These are phyloP conservation scores for Ophonus ardosiacus DNA, from an alignment of 2,888 invertebrate species.

Conservation along the genomic window DNA sequence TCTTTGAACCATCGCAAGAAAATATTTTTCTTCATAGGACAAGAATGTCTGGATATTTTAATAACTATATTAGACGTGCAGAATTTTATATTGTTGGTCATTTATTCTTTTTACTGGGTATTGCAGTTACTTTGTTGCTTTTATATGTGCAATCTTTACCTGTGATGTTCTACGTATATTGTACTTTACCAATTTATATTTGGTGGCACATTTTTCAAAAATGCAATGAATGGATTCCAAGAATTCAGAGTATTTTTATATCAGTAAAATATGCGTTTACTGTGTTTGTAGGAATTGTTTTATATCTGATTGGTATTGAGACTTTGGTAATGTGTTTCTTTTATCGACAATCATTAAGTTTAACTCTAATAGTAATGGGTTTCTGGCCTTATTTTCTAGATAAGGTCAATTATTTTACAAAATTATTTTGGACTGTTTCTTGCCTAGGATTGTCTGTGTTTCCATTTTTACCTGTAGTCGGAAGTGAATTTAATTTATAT, in stretches of 20 bases:
- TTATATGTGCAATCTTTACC: conserved; percentile 79
- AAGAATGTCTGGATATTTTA: conserved; percentile 20
- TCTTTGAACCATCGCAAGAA: conserved; percentile 68
- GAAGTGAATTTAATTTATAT: conserved; percentile 72
- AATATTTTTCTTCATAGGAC: not conserved
- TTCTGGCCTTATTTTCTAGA: conserved; percentile 87
- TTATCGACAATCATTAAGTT: conserved; percentile 80
- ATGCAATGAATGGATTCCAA: conserved; percentile 57
- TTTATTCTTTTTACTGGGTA: not conserved
- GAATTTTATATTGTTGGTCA: not conserved
- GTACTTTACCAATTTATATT: conserved; percentile 80
- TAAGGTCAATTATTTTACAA: conserved; percentile 78
- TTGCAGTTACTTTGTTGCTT: conserved; percentile 64
- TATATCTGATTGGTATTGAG: conserved; percentile 77
- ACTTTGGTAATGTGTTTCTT: conserved; percentile 81
- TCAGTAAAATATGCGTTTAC: conserved; percentile 66
- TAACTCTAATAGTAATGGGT: conserved; percentile 80
- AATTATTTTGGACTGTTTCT: conserved; percentile 68
- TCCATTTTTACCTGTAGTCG: conserved; percentile 88
- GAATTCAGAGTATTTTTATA: conserved; percentile 69
- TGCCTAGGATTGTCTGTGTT: conserved; percentile 77
- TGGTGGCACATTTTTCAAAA: conserved; percentile 75
- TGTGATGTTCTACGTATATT: conserved; percentile 81
- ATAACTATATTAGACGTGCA: conserved; percentile 2
- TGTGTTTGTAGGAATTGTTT: not conserved